Conservation (phyloP, 92 coral and sea anemone species). For the Isaurus tuberculatus region DNA sequence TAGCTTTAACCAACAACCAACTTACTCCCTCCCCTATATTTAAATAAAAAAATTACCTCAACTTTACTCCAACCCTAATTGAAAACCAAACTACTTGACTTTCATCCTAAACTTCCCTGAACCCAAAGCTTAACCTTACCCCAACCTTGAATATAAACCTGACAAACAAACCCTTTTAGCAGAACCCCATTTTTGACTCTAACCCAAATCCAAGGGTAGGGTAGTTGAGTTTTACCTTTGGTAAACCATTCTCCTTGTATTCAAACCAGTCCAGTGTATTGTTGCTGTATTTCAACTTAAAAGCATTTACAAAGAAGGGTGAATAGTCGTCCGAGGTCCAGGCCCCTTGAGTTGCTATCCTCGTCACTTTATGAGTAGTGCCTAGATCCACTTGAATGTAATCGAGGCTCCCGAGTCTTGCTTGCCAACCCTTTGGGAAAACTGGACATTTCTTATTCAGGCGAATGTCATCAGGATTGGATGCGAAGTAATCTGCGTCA, state of each 20-base stretch:
- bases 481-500: slow-evolving; percentile 1
- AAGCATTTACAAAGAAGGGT: slow-evolving; percentile 63
- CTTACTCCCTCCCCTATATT: no score
- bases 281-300: slow-evolving; percentile 77
- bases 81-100: no score
- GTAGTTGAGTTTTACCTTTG: slow-evolving; percentile 54
- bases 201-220: no score
- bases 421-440: slow-evolving; percentile 81
- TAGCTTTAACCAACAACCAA: no score
- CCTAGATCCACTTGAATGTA: slow-evolving; percentile 84
- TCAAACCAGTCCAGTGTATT: slow-evolving; percentile 69
- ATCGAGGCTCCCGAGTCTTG: slow-evolving; percentile 57
- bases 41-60: no score
- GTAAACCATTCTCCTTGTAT: slow-evolving; percentile 61
- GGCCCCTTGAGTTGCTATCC: slow-evolving; percentile 78
- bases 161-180: no score
- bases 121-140: no score
- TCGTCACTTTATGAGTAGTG: slow-evolving; percentile 66
- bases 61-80: no score
- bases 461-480: slow-evolving; percentile 69
- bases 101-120: no score
- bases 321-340: slow-evolving; percentile 39
- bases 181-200: no score
- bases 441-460: slow-evolving; percentile 60
- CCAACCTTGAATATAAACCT: no score